Evolutionary conservation across 2,113 vertebrate genomes (phyloP), one percentile per base, ranked within the genome.

Genomic region (Odocoileus hemionus): DNA sequence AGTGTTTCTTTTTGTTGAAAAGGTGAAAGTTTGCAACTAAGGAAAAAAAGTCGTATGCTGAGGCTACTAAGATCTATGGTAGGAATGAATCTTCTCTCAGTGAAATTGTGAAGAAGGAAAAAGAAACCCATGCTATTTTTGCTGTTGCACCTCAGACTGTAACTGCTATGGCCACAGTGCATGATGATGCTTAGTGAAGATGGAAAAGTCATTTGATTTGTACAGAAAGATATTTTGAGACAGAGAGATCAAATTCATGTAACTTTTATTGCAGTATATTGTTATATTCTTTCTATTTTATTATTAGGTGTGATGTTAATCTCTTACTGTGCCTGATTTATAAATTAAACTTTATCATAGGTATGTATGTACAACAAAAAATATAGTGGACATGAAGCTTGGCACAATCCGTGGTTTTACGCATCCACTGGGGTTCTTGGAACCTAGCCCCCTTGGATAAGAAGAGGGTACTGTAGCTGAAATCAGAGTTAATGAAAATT

Each of bases 401-500:
- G n/a, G 33, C 50, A 54, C 33, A 6, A 23, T 54, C 30, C 6
- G 3, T 54, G 33, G 33, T 82, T 54, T 39, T 13, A 84, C 21
- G 52, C n/a, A 55, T 26, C 80, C n/a, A 26, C 21, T 55, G 19
- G 21, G n/a, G 80, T 23, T 83, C 80, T 83, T 55, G 52, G 52
- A 83, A 55, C 21, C 50, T 83, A 55, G 33, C 52, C 21, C 3
- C 80, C n/a, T 36, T n/a, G 23, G n/a, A 55, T 84, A 84, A 84
- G 52, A 54, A 36, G 11, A 2, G 50, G 12, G 12, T 55, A 84
- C 52, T 39, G 52, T 55, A 87, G 16, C 78, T 86, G 15, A n/a
- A 64, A 50, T 50, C 47, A 97, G 74, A 67, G 23, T 28, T 96
- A 30, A 50, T 86, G 57, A 93, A 96, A 95, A 86, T 57, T 33